phyloP scores from a whole-genome alignment of 2,113 vertebrate genomes.

The Tapirus terrestris region DNA sequence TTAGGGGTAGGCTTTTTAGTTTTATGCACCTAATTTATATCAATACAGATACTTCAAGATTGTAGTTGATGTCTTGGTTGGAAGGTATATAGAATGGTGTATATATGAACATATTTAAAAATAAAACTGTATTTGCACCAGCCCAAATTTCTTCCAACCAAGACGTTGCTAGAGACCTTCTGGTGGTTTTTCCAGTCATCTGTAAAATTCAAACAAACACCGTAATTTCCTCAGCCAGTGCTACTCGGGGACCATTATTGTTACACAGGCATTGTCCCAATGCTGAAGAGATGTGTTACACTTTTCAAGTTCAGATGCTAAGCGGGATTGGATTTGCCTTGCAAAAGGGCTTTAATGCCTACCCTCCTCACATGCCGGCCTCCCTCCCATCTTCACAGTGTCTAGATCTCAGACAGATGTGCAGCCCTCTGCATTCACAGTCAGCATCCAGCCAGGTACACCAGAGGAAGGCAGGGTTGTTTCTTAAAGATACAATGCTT shows the following conservation, averaged over 20 bases:
- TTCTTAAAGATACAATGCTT: neutral
- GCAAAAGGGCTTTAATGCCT: neutral
- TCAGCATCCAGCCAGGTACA: neutral
- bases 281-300: neutral
- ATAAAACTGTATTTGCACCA: neutral
- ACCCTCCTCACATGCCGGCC: neutral
- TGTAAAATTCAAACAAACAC: neutral
- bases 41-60: neutral
- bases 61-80: neutral
- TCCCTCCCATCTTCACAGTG: neutral
- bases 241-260: neutral
- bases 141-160: neutral
- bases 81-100: neutral
- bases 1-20: neutral
- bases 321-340: neutral
- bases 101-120: neutral
- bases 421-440: neutral
- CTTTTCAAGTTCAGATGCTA: neutral
- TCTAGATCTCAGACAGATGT: neutral
- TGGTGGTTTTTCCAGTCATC: neutral
- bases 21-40: neutral
- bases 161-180: neutral
- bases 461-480: neutral
- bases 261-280: neutral
- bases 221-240: neutral